These are phyloP conservation scores for Oncopodura yosiiana DNA, from an alignment of 1,140 invertebrate species.

Conservation along the genomic window DNA sequence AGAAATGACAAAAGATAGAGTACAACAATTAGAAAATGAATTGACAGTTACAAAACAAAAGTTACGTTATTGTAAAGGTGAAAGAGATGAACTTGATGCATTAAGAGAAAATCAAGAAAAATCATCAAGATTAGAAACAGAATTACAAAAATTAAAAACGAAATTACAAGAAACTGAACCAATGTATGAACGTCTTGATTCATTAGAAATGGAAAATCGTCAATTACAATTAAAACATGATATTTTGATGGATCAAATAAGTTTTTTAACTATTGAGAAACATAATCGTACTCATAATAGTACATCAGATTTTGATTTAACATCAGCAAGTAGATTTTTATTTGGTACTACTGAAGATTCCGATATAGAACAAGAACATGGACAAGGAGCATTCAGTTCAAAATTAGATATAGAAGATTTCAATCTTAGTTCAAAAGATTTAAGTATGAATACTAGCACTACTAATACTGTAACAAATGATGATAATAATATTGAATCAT, in stretches of 20 bases:
- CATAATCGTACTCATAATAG: slow-evolving; percentile 16
- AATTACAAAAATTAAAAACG: slow-evolving; percentile 24
- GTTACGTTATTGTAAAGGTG: slow-evolving; percentile 23
- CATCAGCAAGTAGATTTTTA: too few relatives aligned
- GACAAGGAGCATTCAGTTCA: too few relatives aligned
- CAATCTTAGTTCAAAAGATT: too few relatives aligned
- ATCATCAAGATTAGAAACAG: slow-evolving; percentile 23
- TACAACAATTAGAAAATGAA: slow-evolving; percentile 24
- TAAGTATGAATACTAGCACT: too few relatives aligned
- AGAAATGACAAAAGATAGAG: slow-evolving; percentile 24
- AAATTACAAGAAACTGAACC: slow-evolving; percentile 33
- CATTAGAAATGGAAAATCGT: slow-evolving; percentile 31
- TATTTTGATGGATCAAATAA: slow-evolving; percentile 32
- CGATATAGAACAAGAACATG: too few relatives aligned
- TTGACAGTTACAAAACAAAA: slow-evolving; percentile 19
- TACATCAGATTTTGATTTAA: not conserved
- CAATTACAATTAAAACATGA: slow-evolving; percentile 30
- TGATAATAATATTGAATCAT: too few relatives aligned
- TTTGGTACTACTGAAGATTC: too few relatives aligned
- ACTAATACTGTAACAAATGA: too few relatives aligned
- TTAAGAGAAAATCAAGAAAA: slow-evolving; percentile 32
- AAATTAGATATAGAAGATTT: too few relatives aligned
- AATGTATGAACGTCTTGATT: slow-evolving; percentile 29
- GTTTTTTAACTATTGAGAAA: slow-evolving; percentile 29
- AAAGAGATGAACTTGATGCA: slow-evolving; percentile 32